Percentiles rank a stretch among this genome's conserved stretches.
These are phyloP conservation scores for Lasiurus cinereus DNA, from an alignment of 2,113 vertebrate species.

Conservation along the genomic window DNA sequence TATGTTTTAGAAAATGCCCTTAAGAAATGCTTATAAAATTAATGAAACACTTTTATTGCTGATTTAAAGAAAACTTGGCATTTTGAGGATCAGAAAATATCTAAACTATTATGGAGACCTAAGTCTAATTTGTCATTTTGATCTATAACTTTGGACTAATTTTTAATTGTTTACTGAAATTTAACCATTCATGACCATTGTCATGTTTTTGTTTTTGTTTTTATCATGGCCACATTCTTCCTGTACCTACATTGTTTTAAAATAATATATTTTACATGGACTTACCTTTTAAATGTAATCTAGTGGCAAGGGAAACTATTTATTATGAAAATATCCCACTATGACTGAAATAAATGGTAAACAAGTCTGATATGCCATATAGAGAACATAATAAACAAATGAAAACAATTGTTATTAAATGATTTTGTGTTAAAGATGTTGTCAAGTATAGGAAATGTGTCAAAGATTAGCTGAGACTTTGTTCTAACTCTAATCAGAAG, in stretches of 20 bases:
- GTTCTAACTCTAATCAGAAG: neutral
- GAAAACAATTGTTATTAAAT: neutral
- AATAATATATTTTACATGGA: neutral
- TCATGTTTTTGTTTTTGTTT: neutral
- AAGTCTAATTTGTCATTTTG: conserved; percentile 50
- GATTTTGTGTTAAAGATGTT: neutral
- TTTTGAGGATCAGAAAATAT: conserved; percentile 47
- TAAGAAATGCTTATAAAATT: conserved; percentile 54
- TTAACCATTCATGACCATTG: neutral
- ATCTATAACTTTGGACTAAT: neutral
- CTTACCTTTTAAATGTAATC: conserved; percentile 42
- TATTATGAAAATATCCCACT: neutral
- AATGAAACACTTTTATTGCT: conserved; percentile 41
- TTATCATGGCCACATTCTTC: neutral
- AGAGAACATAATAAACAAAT: neutral
- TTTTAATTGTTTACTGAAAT: conserved; percentile 11
- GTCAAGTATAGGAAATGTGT: neutral
- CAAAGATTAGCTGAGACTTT: neutral
- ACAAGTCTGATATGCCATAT: neutral
- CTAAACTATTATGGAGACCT: neutral
- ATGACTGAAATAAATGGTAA: neutral
- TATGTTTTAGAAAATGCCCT: conserved; percentile 42
- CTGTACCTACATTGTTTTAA: neutral
- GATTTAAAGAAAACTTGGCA: conserved; percentile 38
- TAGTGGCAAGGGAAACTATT: conserved; percentile 33